Evolutionary conservation across 2,888 invertebrate species (phyloP).

Genomic region (Drosophila mulleri): DNA sequence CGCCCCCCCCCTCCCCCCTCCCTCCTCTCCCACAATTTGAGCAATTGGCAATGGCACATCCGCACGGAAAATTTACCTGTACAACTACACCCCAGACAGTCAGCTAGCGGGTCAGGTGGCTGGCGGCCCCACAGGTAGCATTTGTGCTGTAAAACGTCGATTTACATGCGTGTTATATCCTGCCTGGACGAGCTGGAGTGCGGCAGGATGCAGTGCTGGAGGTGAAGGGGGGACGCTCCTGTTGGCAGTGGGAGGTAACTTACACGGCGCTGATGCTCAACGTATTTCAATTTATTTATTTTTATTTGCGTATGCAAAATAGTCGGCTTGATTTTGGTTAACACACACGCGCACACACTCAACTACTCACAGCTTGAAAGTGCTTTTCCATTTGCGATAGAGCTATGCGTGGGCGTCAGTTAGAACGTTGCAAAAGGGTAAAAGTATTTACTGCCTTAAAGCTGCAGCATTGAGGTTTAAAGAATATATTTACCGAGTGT

Average conservation of each 20-base stretch:
- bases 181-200: neutral
- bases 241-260: neutral
- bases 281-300: slow-evolving; percentile 77
- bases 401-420: slow-evolving; percentile 9
- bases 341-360: slow-evolving; percentile 27
- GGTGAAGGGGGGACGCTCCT: neutral
- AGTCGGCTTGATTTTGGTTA: slow-evolving; percentile 73
- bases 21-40: slow-evolving; percentile 19
- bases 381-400: slow-evolving; percentile 50
- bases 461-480: neutral
- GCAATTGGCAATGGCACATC: slow-evolving; percentile 40
- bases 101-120: slow-evolving; percentile 7
- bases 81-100: slow-evolving; percentile 56
- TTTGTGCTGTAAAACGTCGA: slow-evolving; percentile 73
- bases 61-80: slow-evolving; percentile 59
- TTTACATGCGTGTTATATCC: slow-evolving; percentile 72
- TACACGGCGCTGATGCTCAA: slow-evolving; percentile 31
- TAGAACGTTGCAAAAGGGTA: slow-evolving; percentile 9
- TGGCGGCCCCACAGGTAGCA: slow-evolving; percentile 71
- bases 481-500: neutral
- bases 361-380: slow-evolving; percentile 35
- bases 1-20: fast-evolving
- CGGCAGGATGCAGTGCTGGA: neutral
- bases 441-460: slow-evolving; percentile 17
- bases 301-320: slow-evolving; percentile 78